Evolutionary conservation across 2,888 invertebrate species (phyloP).

Genomic region (Cataglyphis livida): DNA sequence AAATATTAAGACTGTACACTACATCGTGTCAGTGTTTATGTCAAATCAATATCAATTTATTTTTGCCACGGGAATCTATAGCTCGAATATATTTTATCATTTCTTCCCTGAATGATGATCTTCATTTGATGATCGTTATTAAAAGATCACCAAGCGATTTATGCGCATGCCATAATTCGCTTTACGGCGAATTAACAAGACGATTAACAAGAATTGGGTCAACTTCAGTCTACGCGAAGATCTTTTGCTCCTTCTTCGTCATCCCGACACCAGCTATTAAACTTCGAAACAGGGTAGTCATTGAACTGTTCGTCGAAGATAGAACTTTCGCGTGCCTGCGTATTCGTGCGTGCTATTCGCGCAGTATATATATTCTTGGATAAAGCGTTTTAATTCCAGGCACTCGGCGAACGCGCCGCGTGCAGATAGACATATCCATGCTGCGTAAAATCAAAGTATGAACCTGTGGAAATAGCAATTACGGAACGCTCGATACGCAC

Average conservation of each 20-base stretch:
- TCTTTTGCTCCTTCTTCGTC: constrained; percentile 51
- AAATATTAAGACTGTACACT: background rate
- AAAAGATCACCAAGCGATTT: constrained; percentile 56
- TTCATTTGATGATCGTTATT: background rate
- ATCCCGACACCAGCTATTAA: constrained; percentile 41
- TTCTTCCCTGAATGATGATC: background rate
- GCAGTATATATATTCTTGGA: constrained; percentile 34
- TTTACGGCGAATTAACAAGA: constrained; percentile 59
- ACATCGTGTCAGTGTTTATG: background rate
- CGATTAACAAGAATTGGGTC: constrained; percentile 67
- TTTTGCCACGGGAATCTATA: background rate
- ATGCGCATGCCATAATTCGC: constrained; percentile 52
- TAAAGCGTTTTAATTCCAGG: constrained; percentile 34
- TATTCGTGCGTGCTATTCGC: background rate
- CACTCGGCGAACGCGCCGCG: background rate
- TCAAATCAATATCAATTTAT: background rate
- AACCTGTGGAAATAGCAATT: constrained; percentile 60
- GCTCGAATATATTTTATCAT: background rate
- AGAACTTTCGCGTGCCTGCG: constrained; percentile 48
- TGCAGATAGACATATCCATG: constrained; percentile 4
- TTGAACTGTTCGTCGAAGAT: constrained; percentile 58
- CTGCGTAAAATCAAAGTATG: constrained; percentile 15
- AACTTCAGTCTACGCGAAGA: constrained; percentile 52
- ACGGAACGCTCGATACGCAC: constrained; percentile 28
- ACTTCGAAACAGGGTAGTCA: constrained; percentile 53